phyloP scores from a whole-genome alignment of 2,797 vertebrate genomes.

The Vipera ursinii region DNA sequence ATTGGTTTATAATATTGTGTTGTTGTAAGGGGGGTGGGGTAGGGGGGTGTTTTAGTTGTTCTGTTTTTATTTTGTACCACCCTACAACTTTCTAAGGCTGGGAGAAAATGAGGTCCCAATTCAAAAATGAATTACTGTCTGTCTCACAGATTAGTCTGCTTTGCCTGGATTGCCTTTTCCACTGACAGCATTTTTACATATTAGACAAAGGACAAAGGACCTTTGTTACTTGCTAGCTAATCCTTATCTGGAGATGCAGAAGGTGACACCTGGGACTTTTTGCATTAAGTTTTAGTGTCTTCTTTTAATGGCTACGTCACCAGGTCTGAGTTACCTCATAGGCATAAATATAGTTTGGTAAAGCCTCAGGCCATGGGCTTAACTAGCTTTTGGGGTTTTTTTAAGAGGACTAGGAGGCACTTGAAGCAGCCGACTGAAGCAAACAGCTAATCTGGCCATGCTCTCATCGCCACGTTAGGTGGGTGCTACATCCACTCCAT shows the following conservation, averaged over 20 bases:
- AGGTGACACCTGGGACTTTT: background rate
- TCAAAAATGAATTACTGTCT: background rate
- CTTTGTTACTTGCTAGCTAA: background rate
- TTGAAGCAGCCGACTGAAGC: background rate
- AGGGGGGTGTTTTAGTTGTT: background rate
- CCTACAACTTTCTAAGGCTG: background rate
- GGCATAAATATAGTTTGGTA: background rate
- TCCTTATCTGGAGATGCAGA: background rate
- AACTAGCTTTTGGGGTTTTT: background rate
- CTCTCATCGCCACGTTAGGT: background rate
- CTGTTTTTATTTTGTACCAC: background rate
- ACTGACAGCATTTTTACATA: background rate
- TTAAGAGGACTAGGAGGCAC: background rate
- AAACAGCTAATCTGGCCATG: background rate
- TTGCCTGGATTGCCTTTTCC: background rate
- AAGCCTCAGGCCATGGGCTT: too few relatives aligned
- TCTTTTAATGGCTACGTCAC: background rate
- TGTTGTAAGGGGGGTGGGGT: background rate
- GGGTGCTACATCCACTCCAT: background rate
- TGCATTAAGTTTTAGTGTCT: background rate
- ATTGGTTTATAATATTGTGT: background rate
- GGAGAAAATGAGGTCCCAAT: background rate
- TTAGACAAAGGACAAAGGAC: background rate
- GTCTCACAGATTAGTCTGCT: background rate
- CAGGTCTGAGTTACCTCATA: background rate